These are phyloP conservation scores for Junonia oenone DNA, from an alignment of 2,888 invertebrate genomes.

Conservation along the genomic window DNA sequence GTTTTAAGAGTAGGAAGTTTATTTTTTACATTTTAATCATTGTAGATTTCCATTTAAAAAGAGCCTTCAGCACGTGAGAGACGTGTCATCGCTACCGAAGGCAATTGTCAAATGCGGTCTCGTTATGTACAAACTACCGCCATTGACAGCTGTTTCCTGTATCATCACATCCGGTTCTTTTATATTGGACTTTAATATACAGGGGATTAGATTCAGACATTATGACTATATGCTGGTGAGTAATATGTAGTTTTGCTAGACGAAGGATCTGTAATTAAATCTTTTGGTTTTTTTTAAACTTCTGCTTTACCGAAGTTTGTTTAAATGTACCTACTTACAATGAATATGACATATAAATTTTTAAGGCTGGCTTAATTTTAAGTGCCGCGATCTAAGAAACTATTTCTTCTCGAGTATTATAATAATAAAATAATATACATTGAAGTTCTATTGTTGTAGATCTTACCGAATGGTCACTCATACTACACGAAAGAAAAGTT, in stretches of 20 bases:
- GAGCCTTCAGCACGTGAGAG: constrained; percentile 57
- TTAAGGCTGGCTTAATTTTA: too few relatives aligned
- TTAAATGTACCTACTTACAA: too few relatives aligned
- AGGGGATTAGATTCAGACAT: constrained; percentile 65
- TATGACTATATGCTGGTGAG: constrained; percentile 60
- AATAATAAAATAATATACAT: too few relatives aligned
- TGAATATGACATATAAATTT: too few relatives aligned
- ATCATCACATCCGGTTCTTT: constrained; percentile 70
- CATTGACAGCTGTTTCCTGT: constrained; percentile 64
- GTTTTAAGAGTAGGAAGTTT: too few relatives aligned
- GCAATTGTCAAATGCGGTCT: constrained; percentile 72
- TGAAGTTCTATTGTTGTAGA: too few relatives aligned
- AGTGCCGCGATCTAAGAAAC: too few relatives aligned
- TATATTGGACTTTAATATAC: constrained; percentile 69
- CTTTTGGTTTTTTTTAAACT: too few relatives aligned
- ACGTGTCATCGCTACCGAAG: constrained; percentile 61
- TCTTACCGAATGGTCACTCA: constrained; percentile 57
- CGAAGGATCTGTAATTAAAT: not conserved
- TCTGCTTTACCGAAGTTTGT: too few relatives aligned
- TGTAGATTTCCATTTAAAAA: constrained; percentile 69
- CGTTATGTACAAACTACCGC: constrained; percentile 66
- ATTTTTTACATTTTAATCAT: too few relatives aligned
- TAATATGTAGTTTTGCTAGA: not conserved
- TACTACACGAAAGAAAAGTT: constrained; percentile 62
- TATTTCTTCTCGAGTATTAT: too few relatives aligned